Base-by-base conservation (phyloP, 2,888 invertebrate species). In the Cephus rjabovi region DNA sequence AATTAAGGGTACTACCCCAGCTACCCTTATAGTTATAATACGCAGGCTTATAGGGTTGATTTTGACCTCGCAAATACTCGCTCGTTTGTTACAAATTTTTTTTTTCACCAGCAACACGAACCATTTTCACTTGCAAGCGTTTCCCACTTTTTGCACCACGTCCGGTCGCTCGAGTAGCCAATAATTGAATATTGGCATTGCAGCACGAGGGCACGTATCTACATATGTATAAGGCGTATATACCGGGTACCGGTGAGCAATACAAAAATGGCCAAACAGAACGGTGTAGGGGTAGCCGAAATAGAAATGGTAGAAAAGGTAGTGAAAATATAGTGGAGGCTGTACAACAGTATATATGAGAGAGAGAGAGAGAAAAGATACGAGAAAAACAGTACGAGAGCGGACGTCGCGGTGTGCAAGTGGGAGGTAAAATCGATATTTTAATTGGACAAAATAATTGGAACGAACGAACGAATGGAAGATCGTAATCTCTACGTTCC, bases 371-470 rank as follows among this genome's bases (percentile, higher is more conserved):
- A 79, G 75, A 75, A 40, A 77, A 73, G 74, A 70, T 74, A 56
- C 86, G 92, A 79, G 91, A 90, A 81, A 92, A 89, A 79, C 80
- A 80, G 82, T 81, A 91, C 88, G 91, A 94, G 88, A 92, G 93
- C 85, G 90, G 89, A 93, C 81, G 93, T 93, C 79, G 86, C 93
- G 91, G 83, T 88, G 88, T 77, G 93, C 82, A 92, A 93, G 81
- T 93, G 85, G 83, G 83, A 86, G 87, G 87, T 89, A 89, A 90
- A 90, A 90, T 90, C 90, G 90, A 89, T 89, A 90, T 90, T 91
- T 91, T 91, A 91, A 91, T 91, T 91, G 91, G 90, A 90, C 90
- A 91, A 91, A 91, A 91, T 91, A 91, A 91, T 91, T 91, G 91
- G 91, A 89, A 90, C 88, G 90, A 90, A 86, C 89, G 85, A 89